phyloP scores from a whole-genome alignment of 2,797 vertebrate species.

The Danio aesculapii region DNA sequence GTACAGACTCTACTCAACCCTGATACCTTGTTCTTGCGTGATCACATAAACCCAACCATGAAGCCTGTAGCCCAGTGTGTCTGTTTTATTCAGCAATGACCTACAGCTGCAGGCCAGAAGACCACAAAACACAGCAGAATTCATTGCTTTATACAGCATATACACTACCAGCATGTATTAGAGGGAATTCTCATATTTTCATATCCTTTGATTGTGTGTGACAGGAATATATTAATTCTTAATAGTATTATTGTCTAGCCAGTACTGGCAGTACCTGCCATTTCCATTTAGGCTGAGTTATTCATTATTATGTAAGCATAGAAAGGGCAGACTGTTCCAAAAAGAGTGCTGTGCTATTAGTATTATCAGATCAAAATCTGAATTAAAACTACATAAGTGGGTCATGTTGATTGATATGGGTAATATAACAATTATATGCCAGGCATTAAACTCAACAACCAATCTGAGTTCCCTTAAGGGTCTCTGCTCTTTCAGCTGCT shows the following conservation, averaged over 20 bases:
- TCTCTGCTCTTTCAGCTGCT: slow-evolving; percentile 2
- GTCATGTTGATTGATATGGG: slow-evolving; percentile 55
- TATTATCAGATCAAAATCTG: slow-evolving; percentile 33
- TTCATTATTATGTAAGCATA: slow-evolving; percentile 16
- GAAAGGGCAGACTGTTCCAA: neutral
- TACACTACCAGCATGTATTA: neutral
- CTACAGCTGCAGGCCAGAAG: slow-evolving; percentile 66
- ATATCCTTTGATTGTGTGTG: neutral
- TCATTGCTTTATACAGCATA: neutral
- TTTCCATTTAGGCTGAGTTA: neutral
- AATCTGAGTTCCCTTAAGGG: slow-evolving; percentile 18
- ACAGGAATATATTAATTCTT: neutral
- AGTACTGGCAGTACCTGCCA: neutral
- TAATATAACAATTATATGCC: neutral
- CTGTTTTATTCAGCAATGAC: slow-evolving; percentile 63
- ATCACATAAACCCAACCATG: slow-evolving; percentile 24
- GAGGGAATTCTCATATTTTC: neutral
- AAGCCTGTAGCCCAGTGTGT: slow-evolving; percentile 19
- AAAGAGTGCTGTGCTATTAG: slow-evolving; percentile 35
- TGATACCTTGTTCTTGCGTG: slow-evolving; percentile 22
- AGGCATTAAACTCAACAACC: slow-evolving; percentile 2
- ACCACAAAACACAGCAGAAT: slow-evolving; percentile 26
- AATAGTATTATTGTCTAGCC: neutral
- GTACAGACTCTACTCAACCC: neutral
- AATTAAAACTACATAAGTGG: slow-evolving; percentile 65